phyloP scores from a whole-genome alignment of 1,140 invertebrate genomes.

The Artemia franciscana region DNA sequence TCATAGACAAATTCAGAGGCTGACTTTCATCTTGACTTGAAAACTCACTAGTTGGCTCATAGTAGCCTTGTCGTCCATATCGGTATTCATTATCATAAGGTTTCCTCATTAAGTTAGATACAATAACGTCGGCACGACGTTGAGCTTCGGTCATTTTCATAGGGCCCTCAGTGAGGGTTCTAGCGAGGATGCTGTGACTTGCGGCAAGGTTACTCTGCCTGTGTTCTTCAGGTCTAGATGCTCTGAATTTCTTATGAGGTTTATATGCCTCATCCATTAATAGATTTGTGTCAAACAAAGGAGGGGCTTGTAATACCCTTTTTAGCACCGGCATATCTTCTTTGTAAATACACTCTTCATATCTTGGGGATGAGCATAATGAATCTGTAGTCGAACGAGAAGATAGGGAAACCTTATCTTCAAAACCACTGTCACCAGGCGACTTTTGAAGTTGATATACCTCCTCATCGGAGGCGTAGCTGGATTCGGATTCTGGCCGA shows the following conservation, averaged over 20 bases:
- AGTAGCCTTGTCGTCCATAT: conserved; percentile 11
- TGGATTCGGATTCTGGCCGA: conserved; percentile 29
- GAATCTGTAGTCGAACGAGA: conserved; percentile 14
- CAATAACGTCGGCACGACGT: conserved; percentile 65
- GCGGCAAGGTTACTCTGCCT: conserved; percentile 34
- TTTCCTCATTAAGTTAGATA: conserved; percentile 61
- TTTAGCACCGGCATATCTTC: conserved; percentile 85
- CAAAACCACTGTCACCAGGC: conserved; percentile 73
- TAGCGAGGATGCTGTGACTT: conserved; percentile 62
- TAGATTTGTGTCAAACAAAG: conserved; percentile 61
- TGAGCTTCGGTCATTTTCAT: conserved; percentile 59
- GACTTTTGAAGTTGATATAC: conserved; percentile 35
- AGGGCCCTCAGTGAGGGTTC: conserved; percentile 63
- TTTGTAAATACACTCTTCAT: conserved; percentile 30
- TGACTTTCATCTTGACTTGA: conserved; percentile 21
- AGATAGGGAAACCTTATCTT: conserved; percentile 46
- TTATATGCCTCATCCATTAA: conserved; percentile 84
- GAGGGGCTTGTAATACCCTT: conserved; percentile 67
- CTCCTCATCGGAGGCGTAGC: conserved; percentile 34
- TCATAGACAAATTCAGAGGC: conserved; percentile 64
- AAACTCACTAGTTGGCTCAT: conserved; percentile 18
- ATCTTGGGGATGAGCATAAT: conserved; percentile 26
- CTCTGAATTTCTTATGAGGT: conserved; percentile 76
- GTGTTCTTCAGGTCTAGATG: conserved; percentile 9
- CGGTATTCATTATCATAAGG: conserved; percentile 2